Evolutionary conservation across 2,113 vertebrate genomes (phyloP).

Genomic region (Regulus satrapa): DNA sequence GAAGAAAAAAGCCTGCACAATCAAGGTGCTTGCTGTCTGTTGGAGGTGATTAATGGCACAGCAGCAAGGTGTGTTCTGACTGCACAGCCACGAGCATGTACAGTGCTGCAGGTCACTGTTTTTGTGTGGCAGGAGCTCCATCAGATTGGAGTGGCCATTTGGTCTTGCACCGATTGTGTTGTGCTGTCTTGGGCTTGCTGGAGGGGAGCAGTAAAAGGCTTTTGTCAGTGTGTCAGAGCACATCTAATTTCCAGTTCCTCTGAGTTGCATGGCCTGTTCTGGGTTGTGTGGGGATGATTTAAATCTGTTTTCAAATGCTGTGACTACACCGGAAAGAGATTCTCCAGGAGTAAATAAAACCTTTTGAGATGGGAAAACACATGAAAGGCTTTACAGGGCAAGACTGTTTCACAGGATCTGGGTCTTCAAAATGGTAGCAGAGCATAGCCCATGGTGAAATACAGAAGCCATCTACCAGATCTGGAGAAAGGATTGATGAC

Average conservation of each 20-base stretch:
- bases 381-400: neutral
- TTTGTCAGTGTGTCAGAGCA: neutral
- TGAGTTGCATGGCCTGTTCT: neutral
- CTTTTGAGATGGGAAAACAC: neutral
- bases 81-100: rapidly evolving
- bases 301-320: neutral
- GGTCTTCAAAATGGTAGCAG: neutral
- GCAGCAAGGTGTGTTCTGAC: neutral
- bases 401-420: neutral
- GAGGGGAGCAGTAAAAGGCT: neutral
- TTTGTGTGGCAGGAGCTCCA: neutral
- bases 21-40: neutral
- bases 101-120: neutral
- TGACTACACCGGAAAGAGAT: neutral
- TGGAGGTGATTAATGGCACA: neutral
- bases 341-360: neutral
- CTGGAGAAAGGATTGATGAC: neutral
- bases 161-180: neutral
- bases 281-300: neutral
- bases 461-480: neutral
- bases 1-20: neutral
- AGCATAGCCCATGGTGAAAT: neutral
- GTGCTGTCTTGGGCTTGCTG: neutral
- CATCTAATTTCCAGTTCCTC: neutral
- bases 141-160: neutral